phyloP scores from a whole-genome alignment of 2,888 invertebrate genomes.

The Phrixothrix hirtus region DNA sequence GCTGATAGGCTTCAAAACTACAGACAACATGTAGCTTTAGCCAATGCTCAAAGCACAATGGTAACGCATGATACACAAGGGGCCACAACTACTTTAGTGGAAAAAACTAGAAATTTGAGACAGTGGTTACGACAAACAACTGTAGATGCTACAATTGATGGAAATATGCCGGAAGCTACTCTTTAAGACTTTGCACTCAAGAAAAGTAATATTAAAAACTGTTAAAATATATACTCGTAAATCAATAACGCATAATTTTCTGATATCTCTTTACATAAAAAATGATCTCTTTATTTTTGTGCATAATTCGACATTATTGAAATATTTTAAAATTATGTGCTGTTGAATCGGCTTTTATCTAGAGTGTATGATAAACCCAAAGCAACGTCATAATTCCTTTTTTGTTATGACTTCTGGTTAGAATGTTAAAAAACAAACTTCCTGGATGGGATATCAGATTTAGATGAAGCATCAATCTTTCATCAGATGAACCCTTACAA shows the following conservation, averaged over 20 bases:
- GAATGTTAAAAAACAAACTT: too few relatives aligned
- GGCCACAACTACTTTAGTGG: conserved; percentile 65
- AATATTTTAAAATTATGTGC: too few relatives aligned
- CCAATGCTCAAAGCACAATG: conserved; percentile 55
- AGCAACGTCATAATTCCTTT: too few relatives aligned
- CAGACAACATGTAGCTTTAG: conserved; percentile 59
- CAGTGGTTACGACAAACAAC: conserved; percentile 67
- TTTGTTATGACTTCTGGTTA: too few relatives aligned
- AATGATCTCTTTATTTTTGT: too few relatives aligned
- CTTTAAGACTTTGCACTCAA: conserved; percentile 42
- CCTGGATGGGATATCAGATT: too few relatives aligned
- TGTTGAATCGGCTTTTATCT: too few relatives aligned
- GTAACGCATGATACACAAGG: conserved; percentile 58
- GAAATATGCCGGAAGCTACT: conserved; percentile 45
- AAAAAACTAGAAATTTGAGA: conserved; percentile 66
- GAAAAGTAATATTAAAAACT: too few relatives aligned
- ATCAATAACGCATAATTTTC: not conserved
- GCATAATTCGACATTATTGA: too few relatives aligned
- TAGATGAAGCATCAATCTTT: too few relatives aligned
- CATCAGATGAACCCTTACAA: too few relatives aligned
- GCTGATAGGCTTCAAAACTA: conserved; percentile 62
- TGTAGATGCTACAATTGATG: conserved; percentile 40
- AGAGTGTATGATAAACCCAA: too few relatives aligned
- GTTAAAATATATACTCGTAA: not conserved
- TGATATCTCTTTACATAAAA: not conserved